Base-by-base conservation (phyloP, 2,888 invertebrate species). In the Peribatodes rhomboidaria region DNA sequence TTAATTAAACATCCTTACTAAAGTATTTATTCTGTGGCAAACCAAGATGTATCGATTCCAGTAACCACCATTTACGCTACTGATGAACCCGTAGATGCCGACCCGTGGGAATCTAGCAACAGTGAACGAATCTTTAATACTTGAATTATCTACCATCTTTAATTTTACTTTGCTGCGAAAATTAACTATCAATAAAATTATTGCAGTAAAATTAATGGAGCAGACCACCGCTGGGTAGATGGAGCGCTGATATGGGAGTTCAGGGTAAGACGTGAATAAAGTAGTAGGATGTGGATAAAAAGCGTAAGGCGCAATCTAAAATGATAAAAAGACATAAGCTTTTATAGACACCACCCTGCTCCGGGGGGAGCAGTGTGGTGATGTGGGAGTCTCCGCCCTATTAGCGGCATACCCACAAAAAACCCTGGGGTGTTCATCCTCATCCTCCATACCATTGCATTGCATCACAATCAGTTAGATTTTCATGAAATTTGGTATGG, bases 91-190 rank as follows among this genome's bases (percentile, higher is more conserved):
- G n/a, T n/a, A 59, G 63, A 62, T 62, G 57, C 39, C 41, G 39
- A 46, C 27, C 61, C 65, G 70, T 70, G 69, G 65, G 70, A 70
- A 72, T 57, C 69, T 64, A 53, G 66, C 67, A 68, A 70, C 64
- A 55, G 61, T 61, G 59, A 44, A 64, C 52, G 39, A 6, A 60
- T 33, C 60, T 67, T 66, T 63, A 61, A 22, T 44, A 18, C 50
- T 39, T n/a, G 18, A 33, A 39, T 11, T 67, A 72, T 72, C 72
- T 64, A 11, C 8, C 59, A 72, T 70, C 68, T 61, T 58, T 54
- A 59, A 67, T 69, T 62, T 60, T 27, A 59, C 49, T 62, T 60
- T 68, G 13, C 42, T 20, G n/a, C 18, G 50, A 44, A 41, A 61
- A 61, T 60, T 65, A 61, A 56, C 39, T 52, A 39, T 39, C 56